phyloP scores from a whole-genome alignment of 2,888 invertebrate species.

The Chymomyza procnemis region DNA sequence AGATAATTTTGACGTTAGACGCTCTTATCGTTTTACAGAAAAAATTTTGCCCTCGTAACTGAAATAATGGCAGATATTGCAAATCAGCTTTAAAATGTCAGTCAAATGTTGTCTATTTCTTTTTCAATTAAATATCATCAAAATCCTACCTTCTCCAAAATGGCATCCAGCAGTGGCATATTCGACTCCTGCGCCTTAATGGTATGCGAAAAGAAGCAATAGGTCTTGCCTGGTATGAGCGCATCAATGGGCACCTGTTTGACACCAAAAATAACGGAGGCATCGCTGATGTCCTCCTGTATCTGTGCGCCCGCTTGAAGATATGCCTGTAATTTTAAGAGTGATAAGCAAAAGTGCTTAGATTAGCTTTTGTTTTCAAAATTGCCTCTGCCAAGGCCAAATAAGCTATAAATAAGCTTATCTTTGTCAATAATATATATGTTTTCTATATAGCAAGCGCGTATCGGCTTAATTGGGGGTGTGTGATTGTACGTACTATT shows the following conservation, averaged over 20 bases:
- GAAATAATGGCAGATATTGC: no score
- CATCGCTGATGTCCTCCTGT: conserved; percentile 97
- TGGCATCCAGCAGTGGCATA: conserved; percentile 97
- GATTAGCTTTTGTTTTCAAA: conserved; percentile 30
- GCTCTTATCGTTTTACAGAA: no score
- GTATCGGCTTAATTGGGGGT: neutral
- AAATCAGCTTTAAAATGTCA: no score
- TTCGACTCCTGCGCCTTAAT: conserved; percentile 99
- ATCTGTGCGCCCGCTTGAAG: conserved; percentile 94
- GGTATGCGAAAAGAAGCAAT: conserved; percentile 99
- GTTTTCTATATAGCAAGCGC: neutral
- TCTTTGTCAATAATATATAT: neutral
- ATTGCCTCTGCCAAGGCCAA: conserved; percentile 10
- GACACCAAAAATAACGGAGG: conserved; percentile 97
- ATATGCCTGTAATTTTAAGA: conserved; percentile 83
- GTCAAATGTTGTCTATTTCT: no score
- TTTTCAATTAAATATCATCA: no score
- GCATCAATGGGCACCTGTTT: conserved; percentile 91
- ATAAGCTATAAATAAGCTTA: conserved; percentile 3
- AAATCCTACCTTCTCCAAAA: conserved; percentile 86
- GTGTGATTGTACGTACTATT: neutral
- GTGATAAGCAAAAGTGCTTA: neutral
- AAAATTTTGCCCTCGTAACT: no score
- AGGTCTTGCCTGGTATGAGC: conserved; percentile 96
- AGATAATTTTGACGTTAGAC: no score